These are phyloP conservation scores for Machaerirhynchus nigripectus DNA, from an alignment of 2,113 vertebrate genomes.

Conservation along the genomic window DNA sequence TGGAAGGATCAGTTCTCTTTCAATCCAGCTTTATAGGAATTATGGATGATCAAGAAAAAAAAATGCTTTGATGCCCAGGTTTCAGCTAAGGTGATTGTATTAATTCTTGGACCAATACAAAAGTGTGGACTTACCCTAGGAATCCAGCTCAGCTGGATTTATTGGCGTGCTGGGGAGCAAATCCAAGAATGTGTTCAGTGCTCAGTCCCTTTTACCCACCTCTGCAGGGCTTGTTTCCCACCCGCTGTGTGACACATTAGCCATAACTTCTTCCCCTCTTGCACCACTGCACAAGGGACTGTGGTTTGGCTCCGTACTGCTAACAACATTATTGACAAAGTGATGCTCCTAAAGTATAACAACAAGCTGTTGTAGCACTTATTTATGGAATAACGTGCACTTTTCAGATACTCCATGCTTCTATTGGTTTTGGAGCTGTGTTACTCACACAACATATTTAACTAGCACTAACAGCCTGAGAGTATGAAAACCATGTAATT, in stretches of 20 bases:
- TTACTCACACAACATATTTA: background rate
- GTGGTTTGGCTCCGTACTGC: background rate
- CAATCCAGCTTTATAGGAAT: background rate
- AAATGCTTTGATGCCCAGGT: background rate
- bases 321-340: background rate
- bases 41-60: background rate
- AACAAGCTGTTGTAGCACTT: background rate
- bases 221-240: background rate
- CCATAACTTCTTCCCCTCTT: background rate
- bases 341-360: background rate
- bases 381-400: background rate
- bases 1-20: background rate
- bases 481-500: background rate
- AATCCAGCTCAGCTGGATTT: constrained; percentile 3
- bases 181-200: background rate
- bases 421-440: background rate
- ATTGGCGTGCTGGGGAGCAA: background rate
- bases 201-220: background rate
- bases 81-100: background rate
- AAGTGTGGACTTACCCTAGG: background rate
- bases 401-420: background rate
- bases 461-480: background rate
- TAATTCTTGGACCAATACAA: background rate
- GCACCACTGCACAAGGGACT: background rate
- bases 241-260: background rate